Evolutionary conservation across 2,113 vertebrate species (phyloP), one percentile per base, ranked within the genome.

Genomic region (Dasyprocta punctata): DNA sequence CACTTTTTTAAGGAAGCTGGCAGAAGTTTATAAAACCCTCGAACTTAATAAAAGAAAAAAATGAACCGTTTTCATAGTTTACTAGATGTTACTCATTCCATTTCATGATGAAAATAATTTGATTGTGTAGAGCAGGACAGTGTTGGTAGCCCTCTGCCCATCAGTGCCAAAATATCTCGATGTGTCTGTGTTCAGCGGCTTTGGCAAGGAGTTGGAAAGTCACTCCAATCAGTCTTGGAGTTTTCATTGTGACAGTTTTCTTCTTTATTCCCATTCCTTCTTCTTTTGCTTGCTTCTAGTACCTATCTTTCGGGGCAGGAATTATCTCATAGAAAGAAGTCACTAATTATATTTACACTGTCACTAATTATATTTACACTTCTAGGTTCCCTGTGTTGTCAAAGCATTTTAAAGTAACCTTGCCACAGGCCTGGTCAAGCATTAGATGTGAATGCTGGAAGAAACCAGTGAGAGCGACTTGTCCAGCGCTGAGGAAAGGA

Each of bases 331-430:
- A 86, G 61, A 77, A 89, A 89, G 33, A 93, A 88, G 11, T 47
- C 38, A 83, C 52, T 95, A 95, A 94, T 97, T 90, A 38, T 94
- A 80, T 95, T 96, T 96, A 90, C 13, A 89, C 38, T 89, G 11
- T 47, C 38, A 83, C 52, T 95, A 95, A 94, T 97, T 90, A 38
- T 94, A 80, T 95, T 96, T 96, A 90, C 13, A 89, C 38, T 89
- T 89, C 47, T 89, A 26, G 4, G 83, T 97, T 95, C 85, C n/a
- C 41, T 52, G 54, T 88, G 67, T 92, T 96, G 95, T 95, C 89
- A 83, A 81, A 94, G 65, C 54, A 28, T 71, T 30, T 96, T 95
- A 94, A 56, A 33, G 28, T 91, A 96, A 90, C 95, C 60, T 54
- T 78, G 14, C 36, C 2, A 0, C 77, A 78, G 82, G 89, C 63